phyloP scores from a whole-genome alignment of 2,113 vertebrate species.

The Rhinopomastus cyanomelas region DNA sequence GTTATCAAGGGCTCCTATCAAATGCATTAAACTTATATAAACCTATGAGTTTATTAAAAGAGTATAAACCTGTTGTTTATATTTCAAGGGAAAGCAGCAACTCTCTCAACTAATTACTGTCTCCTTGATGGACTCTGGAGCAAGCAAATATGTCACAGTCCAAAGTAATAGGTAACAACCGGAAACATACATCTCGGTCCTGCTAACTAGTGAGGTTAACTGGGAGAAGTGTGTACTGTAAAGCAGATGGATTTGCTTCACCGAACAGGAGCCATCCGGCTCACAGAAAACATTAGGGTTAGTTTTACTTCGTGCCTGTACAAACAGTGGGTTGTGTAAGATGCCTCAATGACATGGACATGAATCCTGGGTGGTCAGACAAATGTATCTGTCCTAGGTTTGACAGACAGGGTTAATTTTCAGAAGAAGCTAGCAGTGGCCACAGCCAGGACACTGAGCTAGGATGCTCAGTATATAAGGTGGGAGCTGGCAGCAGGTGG shows the following conservation, averaged over 20 bases:
- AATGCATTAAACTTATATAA: conserved; percentile 54
- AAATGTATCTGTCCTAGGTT: background rate
- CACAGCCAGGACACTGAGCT: too few relatives aligned
- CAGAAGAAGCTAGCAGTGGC: too few relatives aligned
- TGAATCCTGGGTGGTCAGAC: background rate
- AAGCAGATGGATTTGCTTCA: background rate
- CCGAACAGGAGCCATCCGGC: background rate
- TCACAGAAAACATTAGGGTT: background rate
- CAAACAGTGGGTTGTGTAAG: background rate
- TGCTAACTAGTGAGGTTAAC: conserved; percentile 48
- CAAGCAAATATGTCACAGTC: conserved; percentile 52
- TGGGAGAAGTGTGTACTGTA: conserved; percentile 4
- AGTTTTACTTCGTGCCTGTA: background rate
- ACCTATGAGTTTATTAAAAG: conserved; percentile 52
- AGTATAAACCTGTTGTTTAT: conserved; percentile 54
- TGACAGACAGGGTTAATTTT: too few relatives aligned
- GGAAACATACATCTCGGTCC: conserved; percentile 25
- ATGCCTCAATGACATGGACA: background rate
- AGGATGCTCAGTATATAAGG: too few relatives aligned
- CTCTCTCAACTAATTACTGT: conserved; percentile 71
- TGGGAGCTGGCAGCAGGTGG: too few relatives aligned
- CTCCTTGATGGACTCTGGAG: conserved; percentile 62
- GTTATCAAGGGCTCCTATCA: conserved; percentile 53
- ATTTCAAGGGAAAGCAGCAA: conserved; percentile 64
- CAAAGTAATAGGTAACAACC: conserved; percentile 52